Evolutionary conservation across 1,140 invertebrate genomes (phyloP).

Genomic region (Hylaeus anthracinus): DNA sequence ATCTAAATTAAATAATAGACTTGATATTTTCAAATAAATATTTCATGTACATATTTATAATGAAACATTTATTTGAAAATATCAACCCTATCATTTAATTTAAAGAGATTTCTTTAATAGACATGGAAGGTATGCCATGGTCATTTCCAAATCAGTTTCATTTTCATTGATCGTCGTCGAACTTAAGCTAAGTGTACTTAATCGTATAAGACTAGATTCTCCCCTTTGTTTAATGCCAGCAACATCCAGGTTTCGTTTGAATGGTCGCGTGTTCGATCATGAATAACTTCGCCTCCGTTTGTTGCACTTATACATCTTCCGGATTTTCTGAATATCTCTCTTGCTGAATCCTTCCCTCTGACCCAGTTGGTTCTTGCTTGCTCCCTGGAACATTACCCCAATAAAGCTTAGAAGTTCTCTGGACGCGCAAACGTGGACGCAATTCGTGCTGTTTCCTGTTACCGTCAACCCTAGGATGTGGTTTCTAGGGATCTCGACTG

Average conservation of each 20-base stretch:
- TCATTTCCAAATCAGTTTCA: not conserved
- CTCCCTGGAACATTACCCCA: slow-evolving; percentile 63
- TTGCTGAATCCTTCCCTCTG: slow-evolving; percentile 87
- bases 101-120: not conserved
- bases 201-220: slow-evolving; percentile 33
- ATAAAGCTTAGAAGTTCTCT: slow-evolving; percentile 54
- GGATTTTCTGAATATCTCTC: slow-evolving; percentile 88
- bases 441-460: not conserved
- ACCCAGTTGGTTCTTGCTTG: slow-evolving; percentile 76
- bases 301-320: slow-evolving; percentile 88
- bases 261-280: not conserved
- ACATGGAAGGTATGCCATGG: not conserved
- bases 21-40: no score
- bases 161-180: not conserved
- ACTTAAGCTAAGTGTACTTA: not conserved
- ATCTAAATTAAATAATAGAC: not conserved
- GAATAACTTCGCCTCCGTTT: slow-evolving; percentile 68
- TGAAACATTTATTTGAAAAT: no score
- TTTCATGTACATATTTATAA: no score
- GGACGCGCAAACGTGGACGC: no score
- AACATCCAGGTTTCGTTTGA: not conserved
- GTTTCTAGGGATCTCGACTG: no score
- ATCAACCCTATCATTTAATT: no score
- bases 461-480: no score
- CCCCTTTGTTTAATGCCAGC: not conserved